Percentiles rank a stretch among this genome's conserved stretches.
These are phyloP conservation scores for Alectura lathami DNA, from an alignment of 2,113 vertebrate genomes.

Conservation along the genomic window DNA sequence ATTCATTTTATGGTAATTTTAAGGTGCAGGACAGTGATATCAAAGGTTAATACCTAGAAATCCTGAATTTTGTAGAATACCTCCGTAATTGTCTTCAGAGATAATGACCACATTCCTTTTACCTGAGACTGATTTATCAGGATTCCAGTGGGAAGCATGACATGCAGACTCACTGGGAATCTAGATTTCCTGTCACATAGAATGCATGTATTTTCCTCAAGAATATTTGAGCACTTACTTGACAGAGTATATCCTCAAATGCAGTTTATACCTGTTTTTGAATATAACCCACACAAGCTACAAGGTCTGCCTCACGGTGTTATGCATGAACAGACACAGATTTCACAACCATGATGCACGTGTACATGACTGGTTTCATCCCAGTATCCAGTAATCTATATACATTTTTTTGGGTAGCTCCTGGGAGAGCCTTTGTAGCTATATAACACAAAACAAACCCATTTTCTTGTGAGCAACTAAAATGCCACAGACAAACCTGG, in stretches of 20 bases:
- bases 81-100: neutral
- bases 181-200: neutral
- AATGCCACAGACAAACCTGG: neutral
- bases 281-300: neutral
- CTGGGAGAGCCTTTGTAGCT: neutral
- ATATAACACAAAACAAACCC: neutral
- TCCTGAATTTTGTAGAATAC: neutral
- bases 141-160: neutral
- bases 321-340: neutral
- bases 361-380: neutral
- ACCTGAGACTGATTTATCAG: neutral
- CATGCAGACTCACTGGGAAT: neutral
- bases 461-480: neutral
- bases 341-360: neutral
- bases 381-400: neutral
- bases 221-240: neutral
- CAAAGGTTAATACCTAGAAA: neutral
- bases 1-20: neutral
- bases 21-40: neutral
- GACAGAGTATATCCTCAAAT: neutral
- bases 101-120: neutral
- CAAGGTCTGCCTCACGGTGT: neutral
- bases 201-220: neutral
- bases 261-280: neutral
- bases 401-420: neutral